Base-by-base conservation (phyloP, 2,888 invertebrate species). In the Rhingia campestris region DNA sequence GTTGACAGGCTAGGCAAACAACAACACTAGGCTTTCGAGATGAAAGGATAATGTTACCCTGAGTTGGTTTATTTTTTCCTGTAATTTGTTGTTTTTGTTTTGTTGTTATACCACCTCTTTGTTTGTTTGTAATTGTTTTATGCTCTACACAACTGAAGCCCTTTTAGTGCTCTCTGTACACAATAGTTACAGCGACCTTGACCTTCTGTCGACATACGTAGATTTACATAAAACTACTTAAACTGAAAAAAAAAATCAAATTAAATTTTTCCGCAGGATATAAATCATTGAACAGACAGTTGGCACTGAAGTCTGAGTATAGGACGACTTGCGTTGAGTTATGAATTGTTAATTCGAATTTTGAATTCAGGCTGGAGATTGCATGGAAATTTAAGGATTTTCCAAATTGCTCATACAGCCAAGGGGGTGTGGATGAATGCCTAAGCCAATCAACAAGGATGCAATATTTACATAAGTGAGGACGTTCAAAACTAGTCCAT, bases 201-300 rank as follows among this genome's bases (percentile, higher is more conserved):
- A 76, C 67, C 67, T 76, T 76, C 61, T 14, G 6, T 35, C 41
- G 37, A 61, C 54, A 39, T 53, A 39, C 22, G 22, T 22, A 67
- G 53, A 59, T 59, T 67, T 14, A 53, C 35, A 43, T 37, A 41
- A 12, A 51, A 54, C 22, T 22, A 22, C 22, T 22, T 22, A 22
- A 22, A 22, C 22, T 22, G 54, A 54, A n/a, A 35, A 45, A 22
- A 37, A 9, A 30, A 64, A 32, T 6, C 30, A 51, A 47, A 32
- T 5, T 30, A 47, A 5, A 22, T 10, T 22, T 10, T 47, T 72
- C 59, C 59, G 51, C 51, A 43, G 59, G 35, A 33, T 41, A 35
- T 72, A 72, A 75, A 66, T 75, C 75, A 58, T 58, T 75, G 66
- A 54, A 63, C 61, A 61, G 22, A 51, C 61, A 49, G 49, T 35